A percentile compares a stretch with the other conserved stretches of the same genome.
Conservation (phyloP, 2,797 vertebrate species). For the Iguana delicatissima region DNA sequence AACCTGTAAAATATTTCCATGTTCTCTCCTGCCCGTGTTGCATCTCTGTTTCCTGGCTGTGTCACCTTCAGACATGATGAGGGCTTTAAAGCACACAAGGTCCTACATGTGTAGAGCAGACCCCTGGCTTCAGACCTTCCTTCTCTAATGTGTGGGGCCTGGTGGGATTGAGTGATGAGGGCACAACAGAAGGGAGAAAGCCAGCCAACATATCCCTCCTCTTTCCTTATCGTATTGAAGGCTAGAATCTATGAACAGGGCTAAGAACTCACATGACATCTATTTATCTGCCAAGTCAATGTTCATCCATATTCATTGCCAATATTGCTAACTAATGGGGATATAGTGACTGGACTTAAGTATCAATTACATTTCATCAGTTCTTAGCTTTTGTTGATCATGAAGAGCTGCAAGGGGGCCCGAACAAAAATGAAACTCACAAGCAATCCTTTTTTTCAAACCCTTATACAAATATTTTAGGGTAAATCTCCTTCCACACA, state of each 20-base stretch:
- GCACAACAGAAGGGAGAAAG: not conserved
- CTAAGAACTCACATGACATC: constrained; percentile 43
- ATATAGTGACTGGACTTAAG: constrained; percentile 38
- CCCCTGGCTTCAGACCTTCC: not conserved
- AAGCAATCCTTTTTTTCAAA: constrained; percentile 34
- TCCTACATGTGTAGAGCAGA: not conserved
- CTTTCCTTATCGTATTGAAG: not conserved
- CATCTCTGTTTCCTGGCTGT: not conserved
- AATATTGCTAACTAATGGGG: constrained; percentile 5
- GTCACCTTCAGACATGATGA: not conserved
- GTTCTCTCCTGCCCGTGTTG: not conserved
- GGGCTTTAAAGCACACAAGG: not conserved
- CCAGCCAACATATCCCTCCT: not conserved
- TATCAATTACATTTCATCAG: constrained; percentile 20
- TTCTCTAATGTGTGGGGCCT: not conserved
- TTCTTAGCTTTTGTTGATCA: not conserved
- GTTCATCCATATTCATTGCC: constrained; percentile 43
- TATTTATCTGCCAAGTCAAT: constrained; percentile 32
- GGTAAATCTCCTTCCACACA: not conserved
- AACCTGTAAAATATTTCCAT: not conserved
- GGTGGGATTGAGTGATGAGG: not conserved
- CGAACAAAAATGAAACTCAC: constrained; percentile 60
- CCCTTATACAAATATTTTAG: not conserved
- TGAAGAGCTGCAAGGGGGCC: constrained; percentile 41
- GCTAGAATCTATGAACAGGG: not conserved